These are phyloP conservation scores for Tyto alba DNA, from an alignment of 2,113 vertebrate genomes.

Conservation along the genomic window DNA sequence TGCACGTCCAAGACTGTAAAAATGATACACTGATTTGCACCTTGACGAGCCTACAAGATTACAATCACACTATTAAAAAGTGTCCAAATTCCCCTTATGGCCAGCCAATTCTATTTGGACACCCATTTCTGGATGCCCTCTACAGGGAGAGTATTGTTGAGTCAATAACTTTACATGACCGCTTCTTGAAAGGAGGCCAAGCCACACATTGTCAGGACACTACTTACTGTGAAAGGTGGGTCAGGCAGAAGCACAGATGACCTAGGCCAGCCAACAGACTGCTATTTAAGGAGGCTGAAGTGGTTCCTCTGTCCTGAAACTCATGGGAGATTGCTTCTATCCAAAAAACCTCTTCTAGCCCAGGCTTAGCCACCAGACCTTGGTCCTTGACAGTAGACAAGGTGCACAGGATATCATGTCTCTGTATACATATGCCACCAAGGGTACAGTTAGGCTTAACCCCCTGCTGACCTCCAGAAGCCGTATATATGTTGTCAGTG, in stretches of 20 bases:
- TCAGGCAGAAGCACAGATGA: not conserved
- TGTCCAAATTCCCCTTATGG: not conserved
- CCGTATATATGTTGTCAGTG: rapidly evolving
- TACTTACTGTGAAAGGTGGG: not conserved
- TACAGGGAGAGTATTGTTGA: not conserved
- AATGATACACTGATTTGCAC: not conserved
- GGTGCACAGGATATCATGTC: not conserved
- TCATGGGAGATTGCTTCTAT: not conserved
- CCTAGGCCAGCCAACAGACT: not conserved
- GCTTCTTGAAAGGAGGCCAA: not conserved
- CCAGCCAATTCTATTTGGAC: not conserved
- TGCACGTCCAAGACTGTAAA: not conserved
- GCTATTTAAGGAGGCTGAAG: not conserved
- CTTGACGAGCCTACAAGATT: not conserved
- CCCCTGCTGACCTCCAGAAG: not conserved
- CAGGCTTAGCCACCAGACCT: not conserved
- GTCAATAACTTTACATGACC: not conserved
- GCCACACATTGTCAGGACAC: not conserved
- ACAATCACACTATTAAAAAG: not conserved
- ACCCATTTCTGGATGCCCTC: not conserved
- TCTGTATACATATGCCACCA: not conserved
- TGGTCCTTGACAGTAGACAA: not conserved
- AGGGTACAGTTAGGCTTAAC: not conserved
- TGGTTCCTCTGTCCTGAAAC: not conserved
- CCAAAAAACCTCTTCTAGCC: not conserved